A percentile compares a stretch with the other conserved stretches of the same genome.
Conservation (phyloP, 2,888 invertebrate species). For the Eupeodes latifasciatus region DNA sequence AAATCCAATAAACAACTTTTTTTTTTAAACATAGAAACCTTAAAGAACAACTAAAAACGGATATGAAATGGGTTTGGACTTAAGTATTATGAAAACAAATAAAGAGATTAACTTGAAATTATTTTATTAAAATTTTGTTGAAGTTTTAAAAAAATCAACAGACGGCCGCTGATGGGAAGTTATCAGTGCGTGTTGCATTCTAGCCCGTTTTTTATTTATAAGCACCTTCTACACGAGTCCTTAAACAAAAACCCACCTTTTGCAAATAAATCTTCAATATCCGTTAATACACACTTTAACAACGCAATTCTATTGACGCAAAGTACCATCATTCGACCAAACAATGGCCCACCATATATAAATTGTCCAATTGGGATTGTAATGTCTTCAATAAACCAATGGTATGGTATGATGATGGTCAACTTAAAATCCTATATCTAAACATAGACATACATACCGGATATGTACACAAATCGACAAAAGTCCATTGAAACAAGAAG, state of each 20-base stretch:
- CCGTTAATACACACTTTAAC: slow-evolving; percentile 71
- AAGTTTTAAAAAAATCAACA: too few species aligned
- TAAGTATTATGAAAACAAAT: too few species aligned
- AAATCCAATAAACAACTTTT: too few species aligned
- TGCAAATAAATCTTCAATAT: slow-evolving; percentile 70
- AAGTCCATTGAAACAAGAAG: slow-evolving; percentile 58
- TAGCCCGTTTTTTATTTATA: too few species aligned
- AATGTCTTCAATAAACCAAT: slow-evolving; percentile 54
- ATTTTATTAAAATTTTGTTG: too few species aligned
- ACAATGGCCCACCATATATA: slow-evolving; percentile 67
- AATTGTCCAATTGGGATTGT: slow-evolving; percentile 70
- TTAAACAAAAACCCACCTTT: slow-evolving; percentile 47
- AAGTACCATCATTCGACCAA: slow-evolving; percentile 66
- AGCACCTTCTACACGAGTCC: background rate
- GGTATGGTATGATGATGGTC: slow-evolving; percentile 40
- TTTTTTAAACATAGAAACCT: too few species aligned
- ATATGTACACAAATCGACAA: slow-evolving; percentile 15
- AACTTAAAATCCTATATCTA: slow-evolving; percentile 27
- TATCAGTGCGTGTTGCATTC: too few species aligned
- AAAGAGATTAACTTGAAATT: too few species aligned
- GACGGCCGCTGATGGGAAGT: too few species aligned
- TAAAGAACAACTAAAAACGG: too few species aligned
- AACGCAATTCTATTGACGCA: slow-evolving; percentile 69
- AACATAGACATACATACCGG: background rate
- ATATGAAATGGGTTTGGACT: too few species aligned